Conservation (phyloP, 2,888 invertebrate species). For the Pediacus dermestoides region DNA sequence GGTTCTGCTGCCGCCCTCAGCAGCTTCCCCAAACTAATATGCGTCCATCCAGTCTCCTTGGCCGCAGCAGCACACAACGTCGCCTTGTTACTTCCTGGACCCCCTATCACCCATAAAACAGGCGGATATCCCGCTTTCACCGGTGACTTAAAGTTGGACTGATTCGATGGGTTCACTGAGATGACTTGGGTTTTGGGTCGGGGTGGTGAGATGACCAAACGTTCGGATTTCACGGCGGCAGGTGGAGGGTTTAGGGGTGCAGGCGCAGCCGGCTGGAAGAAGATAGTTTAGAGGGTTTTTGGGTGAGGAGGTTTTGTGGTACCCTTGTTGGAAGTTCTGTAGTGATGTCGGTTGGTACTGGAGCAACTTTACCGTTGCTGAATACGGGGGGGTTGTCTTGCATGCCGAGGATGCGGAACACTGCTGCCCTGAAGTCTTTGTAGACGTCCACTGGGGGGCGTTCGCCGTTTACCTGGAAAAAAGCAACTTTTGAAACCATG, state of each 20-base stretch:
- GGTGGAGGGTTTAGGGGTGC: constrained; percentile 8
- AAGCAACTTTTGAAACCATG: too few relatives aligned
- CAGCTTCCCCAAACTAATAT: constrained; percentile 64
- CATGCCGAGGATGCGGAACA: constrained; percentile 71
- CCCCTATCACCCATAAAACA: constrained; percentile 63
- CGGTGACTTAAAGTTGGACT: constrained; percentile 37
- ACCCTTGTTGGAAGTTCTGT: constrained; percentile 46
- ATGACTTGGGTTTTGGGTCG: constrained; percentile 46
- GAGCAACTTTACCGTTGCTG: constrained; percentile 58
- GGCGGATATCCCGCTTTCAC: constrained; percentile 45
- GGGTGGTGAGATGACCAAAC: constrained; percentile 23
- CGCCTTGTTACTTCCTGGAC: constrained; percentile 89
- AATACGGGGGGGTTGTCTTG: constrained; percentile 63
- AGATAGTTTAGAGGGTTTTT: background rate
- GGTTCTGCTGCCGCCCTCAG: constrained; percentile 68
- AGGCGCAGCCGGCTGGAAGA: background rate
- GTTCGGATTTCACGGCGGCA: constrained; percentile 16
- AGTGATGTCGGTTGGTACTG: constrained; percentile 53
- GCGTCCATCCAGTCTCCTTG: constrained; percentile 58
- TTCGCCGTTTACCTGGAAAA: constrained; percentile 88
- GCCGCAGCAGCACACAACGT: constrained; percentile 70
- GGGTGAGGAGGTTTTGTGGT: constrained; percentile 10
- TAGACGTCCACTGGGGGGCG: constrained; percentile 83
- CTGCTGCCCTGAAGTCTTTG: constrained; percentile 76
- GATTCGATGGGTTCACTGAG: constrained; percentile 38